Evolutionary conservation across 2,113 vertebrate genomes (phyloP).

Genomic region (Mola mola): DNA sequence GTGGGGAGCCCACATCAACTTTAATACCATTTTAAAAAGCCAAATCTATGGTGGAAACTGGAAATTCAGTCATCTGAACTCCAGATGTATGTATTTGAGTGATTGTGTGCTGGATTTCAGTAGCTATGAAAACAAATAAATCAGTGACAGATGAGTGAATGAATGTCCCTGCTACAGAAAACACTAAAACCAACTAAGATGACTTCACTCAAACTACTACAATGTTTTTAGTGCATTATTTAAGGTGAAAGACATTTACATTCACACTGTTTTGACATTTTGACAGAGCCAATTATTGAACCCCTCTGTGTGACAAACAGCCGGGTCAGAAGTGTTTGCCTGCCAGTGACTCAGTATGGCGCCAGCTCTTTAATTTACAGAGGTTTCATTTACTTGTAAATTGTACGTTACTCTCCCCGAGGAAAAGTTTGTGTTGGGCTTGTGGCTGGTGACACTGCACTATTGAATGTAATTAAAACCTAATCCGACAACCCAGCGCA

Average conservation of each 20-base stretch:
- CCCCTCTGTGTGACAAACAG: background rate
- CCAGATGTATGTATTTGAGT: too few relatives aligned
- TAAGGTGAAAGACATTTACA: background rate
- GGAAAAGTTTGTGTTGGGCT: constrained; percentile 19
- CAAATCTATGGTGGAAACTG: constrained; percentile 41
- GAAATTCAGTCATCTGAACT: too few relatives aligned
- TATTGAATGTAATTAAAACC: constrained; percentile 59
- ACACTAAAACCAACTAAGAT: background rate
- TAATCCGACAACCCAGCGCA: constrained; percentile 43
- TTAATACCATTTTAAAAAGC: constrained; percentile 11
- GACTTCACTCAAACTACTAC: background rate
- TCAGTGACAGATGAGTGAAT: constrained; percentile 16
- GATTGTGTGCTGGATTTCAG: too few relatives aligned
- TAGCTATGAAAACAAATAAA: constrained; percentile 56
- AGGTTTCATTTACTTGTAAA: constrained; percentile 37
- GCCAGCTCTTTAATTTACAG: constrained; percentile 16
- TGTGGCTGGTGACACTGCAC: constrained; percentile 27
- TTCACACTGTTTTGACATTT: background rate
- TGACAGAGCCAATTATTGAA: background rate
- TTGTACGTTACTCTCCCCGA: constrained; percentile 1
- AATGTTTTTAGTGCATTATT: background rate
- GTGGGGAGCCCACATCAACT: background rate
- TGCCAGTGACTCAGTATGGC: background rate
- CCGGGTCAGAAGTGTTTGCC: constrained; percentile 1
- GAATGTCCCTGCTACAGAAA: background rate